phyloP scores from a whole-genome alignment of 2,888 invertebrate genomes.

The Dasysyrphus albostriatus region DNA sequence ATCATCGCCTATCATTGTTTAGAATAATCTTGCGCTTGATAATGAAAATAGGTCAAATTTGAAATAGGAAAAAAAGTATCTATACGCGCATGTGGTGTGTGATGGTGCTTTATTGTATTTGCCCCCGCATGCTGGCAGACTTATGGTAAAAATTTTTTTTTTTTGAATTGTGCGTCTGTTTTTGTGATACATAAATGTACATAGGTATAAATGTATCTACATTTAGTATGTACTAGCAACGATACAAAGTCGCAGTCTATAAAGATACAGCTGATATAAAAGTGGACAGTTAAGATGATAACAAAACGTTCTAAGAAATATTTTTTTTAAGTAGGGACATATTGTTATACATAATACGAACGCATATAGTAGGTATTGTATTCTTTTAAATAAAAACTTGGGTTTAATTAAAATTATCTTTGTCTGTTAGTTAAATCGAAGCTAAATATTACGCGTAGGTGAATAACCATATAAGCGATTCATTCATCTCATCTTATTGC shows the following conservation, averaged over 20 bases:
- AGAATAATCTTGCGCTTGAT: slow-evolving; percentile 84
- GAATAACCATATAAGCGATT: slow-evolving; percentile 53
- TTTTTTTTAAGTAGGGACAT: neutral
- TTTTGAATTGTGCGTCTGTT: slow-evolving; percentile 45
- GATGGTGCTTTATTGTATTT: slow-evolving; percentile 39
- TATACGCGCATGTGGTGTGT: slow-evolving; percentile 50
- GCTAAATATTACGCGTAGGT: slow-evolving; percentile 38
- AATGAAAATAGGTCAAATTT: slow-evolving; percentile 84
- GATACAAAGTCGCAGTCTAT: slow-evolving; percentile 31
- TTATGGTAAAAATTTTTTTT: slow-evolving; percentile 36
- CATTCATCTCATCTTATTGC: neutral
- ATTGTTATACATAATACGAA: neutral
- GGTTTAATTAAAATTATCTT: neutral
- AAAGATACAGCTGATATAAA: slow-evolving; percentile 49
- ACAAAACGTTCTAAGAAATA: slow-evolving; percentile 35
- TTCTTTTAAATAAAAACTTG: neutral
- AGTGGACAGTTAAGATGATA: slow-evolving; percentile 57
- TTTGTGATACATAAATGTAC: slow-evolving; percentile 10
- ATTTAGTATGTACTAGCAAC: slow-evolving; percentile 5
- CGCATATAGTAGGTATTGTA: neutral
- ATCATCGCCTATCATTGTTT: slow-evolving; percentile 80
- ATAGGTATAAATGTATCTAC: neutral
- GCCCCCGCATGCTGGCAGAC: slow-evolving; percentile 53
- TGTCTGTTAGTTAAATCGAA: slow-evolving; percentile 32
- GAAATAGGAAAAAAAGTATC: slow-evolving; percentile 78